Percentiles rank a stretch among this genome's conserved stretches.
phyloP scores from a whole-genome alignment of 2,113 vertebrate species.

The Plecotus auritus region DNA sequence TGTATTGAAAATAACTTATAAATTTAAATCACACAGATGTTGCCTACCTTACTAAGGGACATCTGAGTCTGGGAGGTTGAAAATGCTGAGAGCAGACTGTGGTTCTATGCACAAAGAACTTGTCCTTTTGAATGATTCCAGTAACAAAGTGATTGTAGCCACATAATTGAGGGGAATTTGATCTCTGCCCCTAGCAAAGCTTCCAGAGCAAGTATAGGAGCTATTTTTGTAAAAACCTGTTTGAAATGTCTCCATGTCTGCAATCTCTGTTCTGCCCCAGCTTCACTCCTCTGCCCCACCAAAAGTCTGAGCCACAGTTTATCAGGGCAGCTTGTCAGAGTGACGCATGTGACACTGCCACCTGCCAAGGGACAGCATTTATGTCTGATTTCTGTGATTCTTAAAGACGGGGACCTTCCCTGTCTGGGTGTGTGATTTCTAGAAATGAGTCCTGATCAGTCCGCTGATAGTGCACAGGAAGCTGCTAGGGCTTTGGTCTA shows the following conservation, averaged over 20 bases:
- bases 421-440: constrained; percentile 34
- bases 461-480: constrained; percentile 25
- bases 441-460: not conserved
- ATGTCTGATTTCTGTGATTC: not conserved
- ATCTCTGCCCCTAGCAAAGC: not conserved
- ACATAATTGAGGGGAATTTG: not conserved
- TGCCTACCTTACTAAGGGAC: not conserved
- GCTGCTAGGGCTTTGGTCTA: not conserved
- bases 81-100: not conserved
- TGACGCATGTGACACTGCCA: not conserved
- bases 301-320: not conserved
- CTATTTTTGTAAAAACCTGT: not conserved
- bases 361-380: not conserved
- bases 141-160: not conserved
- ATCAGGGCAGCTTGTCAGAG: not conserved
- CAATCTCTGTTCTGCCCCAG: not conserved
- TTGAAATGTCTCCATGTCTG: not conserved
- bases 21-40: not conserved
- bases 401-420: not conserved
- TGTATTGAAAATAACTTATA: not conserved
- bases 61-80: not conserved
- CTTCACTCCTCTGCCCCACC: not conserved
- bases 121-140: not conserved
- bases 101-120: not conserved
- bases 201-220: not conserved